Evolutionary conservation across 2,888 invertebrate species (phyloP).

Genomic region (Nephrotoma appendiculata): DNA sequence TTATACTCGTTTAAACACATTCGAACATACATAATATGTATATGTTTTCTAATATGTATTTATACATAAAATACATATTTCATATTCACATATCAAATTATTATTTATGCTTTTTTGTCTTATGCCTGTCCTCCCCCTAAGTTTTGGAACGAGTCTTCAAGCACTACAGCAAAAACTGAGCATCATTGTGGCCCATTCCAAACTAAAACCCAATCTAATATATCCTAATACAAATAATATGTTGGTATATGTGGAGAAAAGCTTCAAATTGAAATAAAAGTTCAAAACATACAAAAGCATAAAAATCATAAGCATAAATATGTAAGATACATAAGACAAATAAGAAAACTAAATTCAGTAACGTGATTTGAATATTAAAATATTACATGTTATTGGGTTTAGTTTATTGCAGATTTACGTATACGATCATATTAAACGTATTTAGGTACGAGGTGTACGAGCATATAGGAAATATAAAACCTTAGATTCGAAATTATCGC

Average conservation of each 20-base stretch:
- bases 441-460: too few relatives aligned
- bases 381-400: not conserved
- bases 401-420: not conserved
- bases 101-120: not conserved
- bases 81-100: not conserved
- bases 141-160: not conserved
- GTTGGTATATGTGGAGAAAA: not conserved
- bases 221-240: not conserved
- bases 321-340: not conserved
- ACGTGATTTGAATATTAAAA: not conserved
- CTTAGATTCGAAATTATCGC: too few relatives aligned
- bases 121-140: not conserved
- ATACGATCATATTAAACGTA: not conserved
- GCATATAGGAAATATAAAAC: too few relatives aligned
- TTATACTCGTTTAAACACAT: not conserved
- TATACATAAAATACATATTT: not conserved
- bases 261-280: not conserved
- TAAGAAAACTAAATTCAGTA: not conserved
- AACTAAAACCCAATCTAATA: not conserved
- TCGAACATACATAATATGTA: not conserved
- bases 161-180: not conserved
- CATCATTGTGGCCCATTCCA: not conserved
- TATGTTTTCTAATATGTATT: not conserved
- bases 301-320: not conserved
- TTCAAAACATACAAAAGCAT: not conserved